These are phyloP conservation scores for Macrotus californicus DNA, from an alignment of 2,113 vertebrate genomes.

Conservation along the genomic window DNA sequence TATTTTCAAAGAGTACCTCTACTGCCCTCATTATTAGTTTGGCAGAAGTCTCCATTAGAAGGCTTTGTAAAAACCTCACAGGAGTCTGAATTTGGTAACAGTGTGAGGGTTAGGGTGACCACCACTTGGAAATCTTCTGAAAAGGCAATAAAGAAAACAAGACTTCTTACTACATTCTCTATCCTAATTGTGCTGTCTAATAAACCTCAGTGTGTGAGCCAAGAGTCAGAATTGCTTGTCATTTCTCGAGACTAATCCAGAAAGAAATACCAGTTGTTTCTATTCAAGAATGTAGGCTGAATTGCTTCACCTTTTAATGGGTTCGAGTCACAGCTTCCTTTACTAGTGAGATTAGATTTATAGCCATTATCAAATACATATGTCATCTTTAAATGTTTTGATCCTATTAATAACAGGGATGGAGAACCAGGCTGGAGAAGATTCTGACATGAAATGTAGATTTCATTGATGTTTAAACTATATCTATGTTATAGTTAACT, in stretches of 20 bases:
- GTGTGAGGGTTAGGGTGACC: not conserved
- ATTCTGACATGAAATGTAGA: not conserved
- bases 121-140: not conserved
- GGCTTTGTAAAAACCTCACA: not conserved
- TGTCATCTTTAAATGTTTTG: slow-evolving; percentile 19
- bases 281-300: not conserved
- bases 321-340: not conserved
- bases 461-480: slow-evolving; percentile 10
- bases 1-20: not conserved
- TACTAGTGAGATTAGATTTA: not conserved
- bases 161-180: not conserved
- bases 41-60: not conserved
- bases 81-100: not conserved
- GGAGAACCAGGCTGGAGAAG: not conserved
- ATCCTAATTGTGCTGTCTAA: not conserved
- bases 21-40: not conserved
- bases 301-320: not conserved
- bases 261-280: not conserved
- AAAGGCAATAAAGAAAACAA: not conserved
- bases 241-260: not conserved
- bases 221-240: not conserved
- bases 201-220: not conserved
- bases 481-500: not conserved
- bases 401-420: not conserved
- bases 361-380: not conserved